A percentile compares a stretch with the other conserved stretches of the same genome.
These are phyloP conservation scores for Dioctria linearis DNA, from an alignment of 2,888 invertebrate species.

Conservation along the genomic window DNA sequence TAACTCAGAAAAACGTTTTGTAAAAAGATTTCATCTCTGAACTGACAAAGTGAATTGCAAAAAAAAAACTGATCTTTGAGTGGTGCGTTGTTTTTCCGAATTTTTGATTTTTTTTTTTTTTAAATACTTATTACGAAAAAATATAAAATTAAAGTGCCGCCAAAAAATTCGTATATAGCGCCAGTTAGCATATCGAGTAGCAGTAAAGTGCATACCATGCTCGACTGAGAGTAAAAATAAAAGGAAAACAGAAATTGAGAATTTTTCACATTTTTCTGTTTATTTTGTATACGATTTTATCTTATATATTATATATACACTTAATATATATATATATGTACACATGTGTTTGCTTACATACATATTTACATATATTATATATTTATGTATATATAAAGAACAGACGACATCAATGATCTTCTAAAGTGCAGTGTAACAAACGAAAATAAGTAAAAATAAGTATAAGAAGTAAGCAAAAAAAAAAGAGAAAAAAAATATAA, in stretches of 20 bases:
- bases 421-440: conserved; percentile 28
- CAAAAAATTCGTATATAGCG: conserved; percentile 8
- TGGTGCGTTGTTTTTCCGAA: background rate
- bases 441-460: conserved; percentile 18
- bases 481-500: background rate
- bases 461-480: background rate
- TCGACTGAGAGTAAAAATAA: background rate
- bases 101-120: background rate
- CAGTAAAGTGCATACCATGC: background rate
- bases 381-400: background rate
- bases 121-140: background rate
- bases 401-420: conserved; percentile 17
- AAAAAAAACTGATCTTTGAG: conserved; percentile 1
- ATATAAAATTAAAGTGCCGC: conserved; percentile 28
- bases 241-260: background rate
- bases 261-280: background rate
- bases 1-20: background rate
- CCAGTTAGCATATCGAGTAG: background rate
- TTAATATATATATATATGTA: background rate
- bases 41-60: conserved; percentile 9
- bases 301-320: too few species aligned
- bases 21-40: conserved; percentile 5
- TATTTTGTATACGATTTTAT: conserved; percentile 5
- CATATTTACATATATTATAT: background rate
- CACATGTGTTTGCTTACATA: background rate